Conservation (phyloP, 2,797 vertebrate species). For the Sciurus carolinensis region DNA sequence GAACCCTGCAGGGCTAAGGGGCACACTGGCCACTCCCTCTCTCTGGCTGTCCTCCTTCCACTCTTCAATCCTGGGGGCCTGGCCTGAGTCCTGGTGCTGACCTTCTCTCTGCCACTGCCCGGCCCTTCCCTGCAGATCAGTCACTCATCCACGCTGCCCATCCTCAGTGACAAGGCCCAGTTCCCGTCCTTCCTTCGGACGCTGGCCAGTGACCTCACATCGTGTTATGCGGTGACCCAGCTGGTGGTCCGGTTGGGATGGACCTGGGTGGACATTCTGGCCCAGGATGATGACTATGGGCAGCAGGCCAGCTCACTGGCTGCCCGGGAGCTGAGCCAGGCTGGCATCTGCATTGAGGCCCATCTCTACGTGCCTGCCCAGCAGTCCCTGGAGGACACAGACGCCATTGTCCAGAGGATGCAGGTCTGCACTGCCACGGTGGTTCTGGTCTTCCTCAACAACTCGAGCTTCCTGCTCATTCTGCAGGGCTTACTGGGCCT, state of each 20-base stretch:
- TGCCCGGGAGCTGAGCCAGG: not conserved
- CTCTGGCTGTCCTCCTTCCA: rapidly evolving
- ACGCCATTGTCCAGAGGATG: not conserved
- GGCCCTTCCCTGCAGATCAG: constrained; percentile 41
- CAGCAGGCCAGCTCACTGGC: constrained; percentile 51
- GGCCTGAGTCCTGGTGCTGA: not conserved
- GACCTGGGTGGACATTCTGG: constrained; percentile 71
- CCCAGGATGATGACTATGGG: constrained; percentile 75
- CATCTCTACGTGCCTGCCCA: not conserved
- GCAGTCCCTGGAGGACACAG: not conserved
- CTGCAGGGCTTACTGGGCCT: not conserved
- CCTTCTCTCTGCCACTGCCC: not conserved
- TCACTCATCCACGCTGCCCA: constrained; percentile 8
- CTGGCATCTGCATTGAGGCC: constrained; percentile 60
- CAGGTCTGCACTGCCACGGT: constrained; percentile 15
- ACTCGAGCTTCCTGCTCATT: not conserved
- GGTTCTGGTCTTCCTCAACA: constrained; percentile 63
- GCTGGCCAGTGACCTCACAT: not conserved
- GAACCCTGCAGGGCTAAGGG: rapidly evolving
- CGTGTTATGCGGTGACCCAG: not conserved
- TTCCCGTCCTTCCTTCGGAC: constrained; percentile 77
- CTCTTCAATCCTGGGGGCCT: too few species aligned
- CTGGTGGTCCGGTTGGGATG: constrained; percentile 64
- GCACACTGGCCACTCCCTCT: too few species aligned
- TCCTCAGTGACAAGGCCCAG: constrained; percentile 61